These are phyloP conservation scores for Crotalus viridis DNA, from an alignment of 2,113 vertebrate species.

Conservation along the genomic window DNA sequence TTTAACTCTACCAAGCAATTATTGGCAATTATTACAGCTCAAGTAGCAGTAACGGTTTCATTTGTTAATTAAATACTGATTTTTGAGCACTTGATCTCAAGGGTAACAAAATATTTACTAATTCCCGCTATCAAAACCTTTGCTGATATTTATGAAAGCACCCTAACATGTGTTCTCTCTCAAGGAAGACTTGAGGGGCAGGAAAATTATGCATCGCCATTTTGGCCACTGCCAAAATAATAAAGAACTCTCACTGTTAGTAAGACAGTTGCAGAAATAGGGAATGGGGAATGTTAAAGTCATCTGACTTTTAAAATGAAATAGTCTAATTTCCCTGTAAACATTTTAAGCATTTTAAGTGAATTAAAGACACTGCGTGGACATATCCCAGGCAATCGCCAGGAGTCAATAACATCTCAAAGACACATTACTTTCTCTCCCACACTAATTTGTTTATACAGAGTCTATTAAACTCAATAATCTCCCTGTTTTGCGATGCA, in stretches of 20 bases:
- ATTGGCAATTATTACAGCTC: constrained; percentile 50
- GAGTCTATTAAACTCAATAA: not conserved
- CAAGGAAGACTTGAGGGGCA: not conserved
- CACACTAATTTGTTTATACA: not conserved
- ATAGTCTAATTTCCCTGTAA: not conserved
- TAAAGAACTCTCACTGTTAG: not conserved
- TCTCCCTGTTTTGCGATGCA: not conserved
- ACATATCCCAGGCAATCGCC: not conserved
- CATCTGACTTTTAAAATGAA: not conserved
- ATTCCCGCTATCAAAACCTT: not conserved
- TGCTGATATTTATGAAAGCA: constrained; percentile 29
- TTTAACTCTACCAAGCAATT: constrained; percentile 40
- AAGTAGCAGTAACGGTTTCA: constrained; percentile 49
- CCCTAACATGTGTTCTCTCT: constrained; percentile 16
- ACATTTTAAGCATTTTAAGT: not conserved
- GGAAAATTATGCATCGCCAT: not conserved
- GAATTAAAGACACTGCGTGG: not conserved
- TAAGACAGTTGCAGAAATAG: not conserved
- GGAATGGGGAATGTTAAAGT: not conserved
- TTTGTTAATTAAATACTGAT: constrained; percentile 55
- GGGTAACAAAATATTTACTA: constrained; percentile 49
- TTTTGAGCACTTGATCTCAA: constrained; percentile 39
- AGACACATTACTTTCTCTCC: not conserved
- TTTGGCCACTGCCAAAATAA: constrained; percentile 19
- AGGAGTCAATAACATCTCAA: not conserved